Percentiles rank a stretch among this genome's conserved stretches.
These are phyloP conservation scores for Takifugu rubripes DNA, from an alignment of 2,797 vertebrate genomes.

Conservation along the genomic window DNA sequence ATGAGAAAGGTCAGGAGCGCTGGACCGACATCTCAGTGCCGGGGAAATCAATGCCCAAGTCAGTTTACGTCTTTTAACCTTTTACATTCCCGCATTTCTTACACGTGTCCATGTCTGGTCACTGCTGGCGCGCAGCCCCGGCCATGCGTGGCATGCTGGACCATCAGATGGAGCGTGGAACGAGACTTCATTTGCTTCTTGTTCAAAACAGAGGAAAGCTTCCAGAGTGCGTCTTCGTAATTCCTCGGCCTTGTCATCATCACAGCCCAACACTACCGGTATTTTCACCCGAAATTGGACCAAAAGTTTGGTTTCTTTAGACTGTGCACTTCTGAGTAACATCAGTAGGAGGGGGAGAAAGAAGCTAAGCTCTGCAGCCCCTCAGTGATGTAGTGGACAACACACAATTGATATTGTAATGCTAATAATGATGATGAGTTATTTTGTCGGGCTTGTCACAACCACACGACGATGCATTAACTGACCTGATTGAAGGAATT, in stretches of 20 bases:
- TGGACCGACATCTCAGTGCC: constrained; percentile 16
- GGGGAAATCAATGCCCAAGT: constrained; percentile 43
- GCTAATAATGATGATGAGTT: too few species aligned
- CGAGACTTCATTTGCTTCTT: constrained; percentile 44
- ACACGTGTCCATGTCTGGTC: constrained; percentile 13
- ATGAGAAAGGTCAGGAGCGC: constrained; percentile 33
- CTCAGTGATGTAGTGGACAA: constrained; percentile 26
- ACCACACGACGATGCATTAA: too few species aligned
- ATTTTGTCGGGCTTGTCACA: too few species aligned
- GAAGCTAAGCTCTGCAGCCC: constrained; percentile 15
- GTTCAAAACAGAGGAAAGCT: constrained; percentile 39
- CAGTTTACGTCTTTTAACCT: constrained; percentile 15
- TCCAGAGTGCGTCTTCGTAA: constrained; percentile 28
- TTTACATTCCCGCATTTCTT: constrained; percentile 17
- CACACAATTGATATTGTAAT: neutral
- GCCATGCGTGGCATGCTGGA: constrained; percentile 68
- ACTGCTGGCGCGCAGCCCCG: constrained; percentile 64
- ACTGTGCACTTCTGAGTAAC: constrained; percentile 73
- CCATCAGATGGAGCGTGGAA: constrained; percentile 50
- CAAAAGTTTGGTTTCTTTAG: constrained; percentile 39
- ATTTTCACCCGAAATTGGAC: constrained; percentile 26
- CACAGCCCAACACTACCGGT: constrained; percentile 5
- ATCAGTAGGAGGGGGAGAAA: constrained; percentile 17
- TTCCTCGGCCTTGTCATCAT: constrained; percentile 19
- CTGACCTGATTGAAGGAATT: too few species aligned